Evolutionary conservation across 2,797 vertebrate genomes (phyloP), one percentile per base, ranked within the genome.

Genomic region (Notolabrus celidotus): DNA sequence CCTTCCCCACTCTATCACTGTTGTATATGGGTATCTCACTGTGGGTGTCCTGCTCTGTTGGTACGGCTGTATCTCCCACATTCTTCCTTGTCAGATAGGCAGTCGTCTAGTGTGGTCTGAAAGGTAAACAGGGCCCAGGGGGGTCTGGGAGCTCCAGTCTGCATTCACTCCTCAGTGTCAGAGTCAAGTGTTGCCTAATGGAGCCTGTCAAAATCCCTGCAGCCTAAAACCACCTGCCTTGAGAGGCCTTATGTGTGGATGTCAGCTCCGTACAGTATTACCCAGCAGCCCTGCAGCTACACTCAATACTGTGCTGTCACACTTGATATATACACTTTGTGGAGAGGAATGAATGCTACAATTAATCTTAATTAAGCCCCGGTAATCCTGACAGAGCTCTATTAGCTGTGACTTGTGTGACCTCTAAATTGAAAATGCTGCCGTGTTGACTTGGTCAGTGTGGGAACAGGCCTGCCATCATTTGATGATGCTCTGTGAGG

Each of bases 321-420:
- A 73, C 82, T 88, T 90, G 86, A 93, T 91, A 92, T 89, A 91
- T 86, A 73, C 75, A 71, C 78, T 54, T 71, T 87, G 72, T 68
- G 64, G 67, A 74, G 49, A 86, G 82, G 68, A 84, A 87, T 84
- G 89, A 88, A 89, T 80, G 79, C 60, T 51, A 43, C 76, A 88
- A 90, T 92, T 91, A 84, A 90, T 92, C 89, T 87, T 82, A 88
- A 92, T 93, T 90, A 92, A 74, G 57, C 33, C 58, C 55, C 54
- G 42, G 71, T 88, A 87, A 92, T 86, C 81, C 80, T 56, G 69
- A 79, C 83, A 67, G 79, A 87, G 66, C 80, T 75, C 71, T 77
- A 77, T 87, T 86, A 86, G 74, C 74, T 54, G 69, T 31, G 56
- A 83, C 75, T 75, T 57, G 61, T 68, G 46, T 80, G 85, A 86